Evolutionary conservation across 1,140 invertebrate genomes (phyloP).

Genomic region (Ptiloglossa arizonensis): DNA sequence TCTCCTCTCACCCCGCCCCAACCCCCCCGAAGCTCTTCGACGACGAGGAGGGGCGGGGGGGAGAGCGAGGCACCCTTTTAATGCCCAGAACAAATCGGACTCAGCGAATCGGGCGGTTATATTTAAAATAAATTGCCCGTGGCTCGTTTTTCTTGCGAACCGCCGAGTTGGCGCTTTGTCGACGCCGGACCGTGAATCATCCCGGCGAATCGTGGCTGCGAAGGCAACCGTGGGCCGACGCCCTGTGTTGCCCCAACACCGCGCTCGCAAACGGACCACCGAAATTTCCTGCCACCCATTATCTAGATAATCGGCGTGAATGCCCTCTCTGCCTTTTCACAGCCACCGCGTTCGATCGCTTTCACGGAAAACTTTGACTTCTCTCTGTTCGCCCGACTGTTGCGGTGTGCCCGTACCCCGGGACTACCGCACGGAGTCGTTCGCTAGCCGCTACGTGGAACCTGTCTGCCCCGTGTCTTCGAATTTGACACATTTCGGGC

Average conservation of each 20-base stretch:
- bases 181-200: constrained; percentile 46
- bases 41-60: constrained; percentile 4
- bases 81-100: constrained; percentile 65
- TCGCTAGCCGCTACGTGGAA: too few species aligned
- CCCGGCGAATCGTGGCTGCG: constrained; percentile 12
- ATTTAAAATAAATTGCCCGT: constrained; percentile 69
- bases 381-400: not conserved
- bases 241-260: constrained; percentile 39
- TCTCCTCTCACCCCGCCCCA: constrained; percentile 15
- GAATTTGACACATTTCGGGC: too few species aligned
- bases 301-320: constrained; percentile 49
- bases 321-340: constrained; percentile 22
- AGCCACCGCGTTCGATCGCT: constrained; percentile 24
- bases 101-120: constrained; percentile 67
- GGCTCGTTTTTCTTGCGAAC: constrained; percentile 58
- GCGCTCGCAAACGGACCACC: constrained; percentile 11
- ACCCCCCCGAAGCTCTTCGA: constrained; percentile 3
- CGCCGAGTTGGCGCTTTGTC: constrained; percentile 53
- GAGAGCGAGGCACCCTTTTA: constrained; percentile 43
- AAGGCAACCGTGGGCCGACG: not conserved
- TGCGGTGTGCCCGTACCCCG: not conserved
- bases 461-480: too few species aligned
- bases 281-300: constrained; percentile 36
- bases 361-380: constrained; percentile 30
- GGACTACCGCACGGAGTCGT: not conserved